These are phyloP conservation scores for Trachelus iudaicus DNA, from an alignment of 2,888 invertebrate species.

Conservation along the genomic window DNA sequence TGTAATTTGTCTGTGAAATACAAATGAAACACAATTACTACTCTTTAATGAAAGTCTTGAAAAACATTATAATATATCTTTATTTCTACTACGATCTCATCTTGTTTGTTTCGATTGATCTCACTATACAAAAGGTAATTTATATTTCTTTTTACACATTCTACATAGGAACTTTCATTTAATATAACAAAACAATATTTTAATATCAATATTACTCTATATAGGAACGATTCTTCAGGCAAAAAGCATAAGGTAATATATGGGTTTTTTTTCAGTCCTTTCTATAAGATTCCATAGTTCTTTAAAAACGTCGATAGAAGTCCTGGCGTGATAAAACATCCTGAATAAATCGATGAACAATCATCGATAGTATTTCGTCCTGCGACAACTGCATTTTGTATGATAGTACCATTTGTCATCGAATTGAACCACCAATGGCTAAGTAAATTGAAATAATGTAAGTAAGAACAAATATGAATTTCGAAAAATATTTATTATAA, in stretches of 20 bases:
- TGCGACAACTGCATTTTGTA: constrained; percentile 67
- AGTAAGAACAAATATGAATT: neutral
- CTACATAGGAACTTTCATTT: neutral
- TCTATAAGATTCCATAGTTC: neutral
- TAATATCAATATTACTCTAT: neutral
- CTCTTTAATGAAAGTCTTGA: neutral
- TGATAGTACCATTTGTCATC: constrained; percentile 67
- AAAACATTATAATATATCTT: neutral
- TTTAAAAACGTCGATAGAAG: constrained; percentile 36
- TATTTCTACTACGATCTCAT: neutral
- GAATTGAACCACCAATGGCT: constrained; percentile 67
- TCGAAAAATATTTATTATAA: neutral
- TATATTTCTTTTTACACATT: neutral
- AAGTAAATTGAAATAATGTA: constrained; percentile 2
- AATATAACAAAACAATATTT: neutral
- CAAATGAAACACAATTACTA: neutral
- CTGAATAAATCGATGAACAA: constrained; percentile 63
- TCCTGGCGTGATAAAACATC: constrained; percentile 57
- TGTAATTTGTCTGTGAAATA: neutral
- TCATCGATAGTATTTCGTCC: constrained; percentile 64
- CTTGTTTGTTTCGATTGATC: neutral
- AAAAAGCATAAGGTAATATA: neutral
- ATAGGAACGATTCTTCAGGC: neutral
- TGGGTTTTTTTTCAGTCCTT: neutral
- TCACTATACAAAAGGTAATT: no score